Conservation (phyloP, 2,113 vertebrate species). For the Istiophorus platypterus region DNA sequence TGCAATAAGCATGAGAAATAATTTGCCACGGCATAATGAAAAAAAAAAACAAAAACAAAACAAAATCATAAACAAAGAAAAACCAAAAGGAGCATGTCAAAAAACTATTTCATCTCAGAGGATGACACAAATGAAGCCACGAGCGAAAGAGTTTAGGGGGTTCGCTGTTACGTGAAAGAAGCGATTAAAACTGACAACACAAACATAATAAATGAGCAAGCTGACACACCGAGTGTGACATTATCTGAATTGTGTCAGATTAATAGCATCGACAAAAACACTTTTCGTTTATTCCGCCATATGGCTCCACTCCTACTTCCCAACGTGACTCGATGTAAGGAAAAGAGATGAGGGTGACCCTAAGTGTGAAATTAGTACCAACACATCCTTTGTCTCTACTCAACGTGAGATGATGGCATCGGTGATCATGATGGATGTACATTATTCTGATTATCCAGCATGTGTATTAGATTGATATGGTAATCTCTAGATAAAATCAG, state of each 20-base stretch:
- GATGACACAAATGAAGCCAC: neutral
- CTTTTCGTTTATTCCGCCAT: slow-evolving; percentile 66
- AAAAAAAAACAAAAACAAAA: no score
- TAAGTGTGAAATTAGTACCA: slow-evolving; percentile 74
- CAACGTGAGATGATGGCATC: slow-evolving; percentile 46
- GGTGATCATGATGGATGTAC: slow-evolving; percentile 59
- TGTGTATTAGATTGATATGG: slow-evolving; percentile 49
- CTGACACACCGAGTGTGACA: slow-evolving; percentile 31
- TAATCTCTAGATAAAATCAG: slow-evolving; percentile 38
- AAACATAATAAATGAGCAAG: slow-evolving; percentile 41
- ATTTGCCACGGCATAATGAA: neutral
- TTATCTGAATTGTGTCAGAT: slow-evolving; percentile 51
- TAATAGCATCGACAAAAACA: slow-evolving; percentile 53
- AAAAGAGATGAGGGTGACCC: slow-evolving; percentile 53
- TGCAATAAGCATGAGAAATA: neutral
- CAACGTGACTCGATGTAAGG: slow-evolving; percentile 48
- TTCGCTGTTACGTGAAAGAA: slow-evolving; percentile 17
- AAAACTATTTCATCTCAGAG: neutral
- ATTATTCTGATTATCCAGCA: slow-evolving; percentile 58
- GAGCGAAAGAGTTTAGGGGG: neutral
- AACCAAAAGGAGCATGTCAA: no score
- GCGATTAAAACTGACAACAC: slow-evolving; percentile 49
- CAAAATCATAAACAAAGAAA: no score
- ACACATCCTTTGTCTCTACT: slow-evolving; percentile 35
- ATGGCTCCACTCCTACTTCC: slow-evolving; percentile 56